Conservation (phyloP, 2,113 vertebrate species). For the Albula goreensis region DNA sequence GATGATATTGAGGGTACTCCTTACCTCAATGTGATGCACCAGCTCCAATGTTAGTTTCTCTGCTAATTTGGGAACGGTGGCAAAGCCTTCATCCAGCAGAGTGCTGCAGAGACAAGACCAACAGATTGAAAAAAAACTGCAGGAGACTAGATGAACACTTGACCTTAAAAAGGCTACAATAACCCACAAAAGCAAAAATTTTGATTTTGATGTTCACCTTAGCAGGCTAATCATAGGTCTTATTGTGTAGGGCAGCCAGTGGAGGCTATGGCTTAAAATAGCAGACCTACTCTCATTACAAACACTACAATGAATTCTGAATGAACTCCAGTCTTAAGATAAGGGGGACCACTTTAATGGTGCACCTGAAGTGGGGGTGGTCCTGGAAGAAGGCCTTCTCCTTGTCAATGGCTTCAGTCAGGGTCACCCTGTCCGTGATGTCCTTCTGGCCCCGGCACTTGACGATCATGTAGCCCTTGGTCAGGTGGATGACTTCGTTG, state of each 20-base stretch:
- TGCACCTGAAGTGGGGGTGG: slow-evolving; percentile 72
- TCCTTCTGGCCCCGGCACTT: slow-evolving; percentile 84
- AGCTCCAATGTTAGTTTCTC: slow-evolving; percentile 71
- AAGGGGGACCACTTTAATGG: too few relatives aligned
- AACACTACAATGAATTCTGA: too few relatives aligned
- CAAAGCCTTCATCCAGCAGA: slow-evolving; percentile 59
- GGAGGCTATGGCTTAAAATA: too few relatives aligned
- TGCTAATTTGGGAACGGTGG: slow-evolving; percentile 68
- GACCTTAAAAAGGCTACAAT: background rate
- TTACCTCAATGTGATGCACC: slow-evolving; percentile 70
- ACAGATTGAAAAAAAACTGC: background rate
- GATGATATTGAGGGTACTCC: too few relatives aligned
- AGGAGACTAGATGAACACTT: background rate
- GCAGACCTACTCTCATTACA: too few relatives aligned
- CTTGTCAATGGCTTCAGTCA: slow-evolving; percentile 68
- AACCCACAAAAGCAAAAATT: too few relatives aligned
- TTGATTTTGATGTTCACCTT: too few relatives aligned
- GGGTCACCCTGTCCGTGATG: slow-evolving; percentile 64
- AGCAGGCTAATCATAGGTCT: too few relatives aligned
- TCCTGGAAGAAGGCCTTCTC: slow-evolving; percentile 78
- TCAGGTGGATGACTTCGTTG: slow-evolving; percentile 75
- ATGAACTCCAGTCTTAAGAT: too few relatives aligned
- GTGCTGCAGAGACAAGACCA: slow-evolving; percentile 40
- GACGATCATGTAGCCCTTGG: slow-evolving; percentile 89
- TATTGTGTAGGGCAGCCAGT: too few relatives aligned